These are phyloP conservation scores for Hymenopus coronatus DNA, from an alignment of 2,888 invertebrate species.

Conservation along the genomic window DNA sequence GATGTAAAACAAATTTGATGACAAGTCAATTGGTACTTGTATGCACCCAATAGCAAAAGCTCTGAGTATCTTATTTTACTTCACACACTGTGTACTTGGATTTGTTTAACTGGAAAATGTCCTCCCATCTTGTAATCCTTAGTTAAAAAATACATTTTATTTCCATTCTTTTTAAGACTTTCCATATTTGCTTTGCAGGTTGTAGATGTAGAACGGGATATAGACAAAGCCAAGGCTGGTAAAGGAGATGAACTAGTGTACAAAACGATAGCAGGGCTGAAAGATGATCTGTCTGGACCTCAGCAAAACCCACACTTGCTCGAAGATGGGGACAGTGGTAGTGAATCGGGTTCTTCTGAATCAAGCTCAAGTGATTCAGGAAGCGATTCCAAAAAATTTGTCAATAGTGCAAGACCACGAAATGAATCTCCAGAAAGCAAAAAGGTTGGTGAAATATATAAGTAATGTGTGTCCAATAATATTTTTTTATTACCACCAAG, in stretches of 20 bases:
- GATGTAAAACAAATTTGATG: too few relatives aligned
- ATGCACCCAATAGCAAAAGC: too few relatives aligned
- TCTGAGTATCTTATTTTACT: too few relatives aligned
- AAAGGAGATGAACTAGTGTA: constrained; percentile 72
- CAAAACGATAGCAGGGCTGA: constrained; percentile 82
- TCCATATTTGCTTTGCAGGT: constrained; percentile 56
- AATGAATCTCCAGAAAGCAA: constrained; percentile 50
- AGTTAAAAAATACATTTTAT: not conserved
- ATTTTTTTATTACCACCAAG: too few relatives aligned
- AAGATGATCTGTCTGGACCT: constrained; percentile 73
- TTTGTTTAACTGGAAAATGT: too few relatives aligned
- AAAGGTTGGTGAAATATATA: constrained; percentile 40
- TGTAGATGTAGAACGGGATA: constrained; percentile 81
- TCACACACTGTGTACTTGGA: too few relatives aligned
- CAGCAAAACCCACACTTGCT: constrained; percentile 64
- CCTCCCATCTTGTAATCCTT: not conserved
- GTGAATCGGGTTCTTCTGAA: constrained; percentile 34
- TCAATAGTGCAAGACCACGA: constrained; percentile 42
- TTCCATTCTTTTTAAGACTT: constrained; percentile 3
- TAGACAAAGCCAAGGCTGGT: constrained; percentile 73
- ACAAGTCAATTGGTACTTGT: too few relatives aligned
- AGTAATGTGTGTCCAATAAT: too few relatives aligned
- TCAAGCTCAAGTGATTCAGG: constrained; percentile 29
- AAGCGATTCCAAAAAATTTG: constrained; percentile 43
- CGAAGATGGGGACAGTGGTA: constrained; percentile 33